These are phyloP conservation scores for Aleiodes leptofemur DNA, from an alignment of 2,888 invertebrate genomes.

Conservation along the genomic window DNA sequence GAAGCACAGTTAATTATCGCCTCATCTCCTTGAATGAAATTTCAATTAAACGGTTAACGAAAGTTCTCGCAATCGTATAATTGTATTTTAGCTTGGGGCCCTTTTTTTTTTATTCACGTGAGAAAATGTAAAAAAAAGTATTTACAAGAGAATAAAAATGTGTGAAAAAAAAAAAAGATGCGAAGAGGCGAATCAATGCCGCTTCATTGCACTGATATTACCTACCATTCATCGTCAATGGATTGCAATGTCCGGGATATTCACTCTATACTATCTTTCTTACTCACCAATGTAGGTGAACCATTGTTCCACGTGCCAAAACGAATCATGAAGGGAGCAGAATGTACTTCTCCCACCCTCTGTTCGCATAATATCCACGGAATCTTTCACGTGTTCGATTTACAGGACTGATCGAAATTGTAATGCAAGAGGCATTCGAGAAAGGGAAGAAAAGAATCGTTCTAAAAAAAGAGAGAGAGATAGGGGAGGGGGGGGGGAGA, in stretches of 20 bases:
- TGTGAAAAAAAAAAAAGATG: background rate
- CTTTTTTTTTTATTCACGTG: background rate
- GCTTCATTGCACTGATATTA: constrained; percentile 43
- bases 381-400: constrained; percentile 39
- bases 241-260: constrained; percentile 15
- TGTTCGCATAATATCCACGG: constrained; percentile 43
- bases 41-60: constrained; percentile 5
- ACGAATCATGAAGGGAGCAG: constrained; percentile 16
- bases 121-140: background rate
- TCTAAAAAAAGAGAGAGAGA: constrained; percentile 32
- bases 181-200: constrained; percentile 33
- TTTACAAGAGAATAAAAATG: background rate
- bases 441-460: constrained; percentile 36
- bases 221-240: constrained; percentile 50
- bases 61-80: constrained; percentile 9
- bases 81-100: background rate
- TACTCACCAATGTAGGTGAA: constrained; percentile 25
- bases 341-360: background rate
- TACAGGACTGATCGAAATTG: constrained; percentile 36
- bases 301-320: constrained; percentile 22
- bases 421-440: constrained; percentile 44
- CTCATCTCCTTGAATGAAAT: background rate
- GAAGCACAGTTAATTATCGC: background rate
- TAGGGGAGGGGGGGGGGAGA: background rate
- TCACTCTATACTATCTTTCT: constrained; percentile 34